Evolutionary conservation across 2,113 vertebrate genomes (phyloP), one percentile per base, ranked within the genome.

Genomic region (human (Homo sapiens)): DNA sequence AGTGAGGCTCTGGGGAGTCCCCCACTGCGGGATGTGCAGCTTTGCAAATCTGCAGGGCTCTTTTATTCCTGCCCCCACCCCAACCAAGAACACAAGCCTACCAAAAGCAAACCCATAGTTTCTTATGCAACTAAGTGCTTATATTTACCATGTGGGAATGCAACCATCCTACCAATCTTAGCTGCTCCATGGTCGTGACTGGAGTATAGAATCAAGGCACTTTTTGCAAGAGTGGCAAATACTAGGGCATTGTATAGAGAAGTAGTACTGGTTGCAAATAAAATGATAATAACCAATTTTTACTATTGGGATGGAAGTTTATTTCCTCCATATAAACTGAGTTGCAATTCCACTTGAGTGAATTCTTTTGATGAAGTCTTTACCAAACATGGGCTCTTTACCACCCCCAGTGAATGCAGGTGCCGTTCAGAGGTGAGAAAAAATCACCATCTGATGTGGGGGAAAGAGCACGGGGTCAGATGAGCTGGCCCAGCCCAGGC

Each of bases 391-490:
- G 6, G 35, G 73, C 40, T 32, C 38, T 6, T 38, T 5, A 4
- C 5, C 6, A 1, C 32, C 11, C 32, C 87, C 38, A 17, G 40
- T 27, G 32, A 70, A 52, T 0, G 23, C 43, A 30, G 57, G 18
- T 2, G 40, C 3, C 12, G 0, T 7, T 17, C 76, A 0, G 2
- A 2, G 6, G 4, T 0, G 9, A 6, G 57, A 72, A 32, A 0
- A n/a, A 23, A 14, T 6, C 0, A 0, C 11, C 11, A 0, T 17
- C 59, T 7, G 35, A 40, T 0, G 0, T 17, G 30, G 27, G 2
- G 3, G n/a, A 23, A n/a, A 40, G 16, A 12, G 18, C 8, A 3
- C 23, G 2, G 18, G 43, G 27, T 5, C 1, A 3, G 64, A 25
- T 5, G 1, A 43, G 30, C 22, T 0, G 0, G 45, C 30, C 48